phyloP scores from a whole-genome alignment of 2,113 vertebrate genomes.

The Clinocottus analis region DNA sequence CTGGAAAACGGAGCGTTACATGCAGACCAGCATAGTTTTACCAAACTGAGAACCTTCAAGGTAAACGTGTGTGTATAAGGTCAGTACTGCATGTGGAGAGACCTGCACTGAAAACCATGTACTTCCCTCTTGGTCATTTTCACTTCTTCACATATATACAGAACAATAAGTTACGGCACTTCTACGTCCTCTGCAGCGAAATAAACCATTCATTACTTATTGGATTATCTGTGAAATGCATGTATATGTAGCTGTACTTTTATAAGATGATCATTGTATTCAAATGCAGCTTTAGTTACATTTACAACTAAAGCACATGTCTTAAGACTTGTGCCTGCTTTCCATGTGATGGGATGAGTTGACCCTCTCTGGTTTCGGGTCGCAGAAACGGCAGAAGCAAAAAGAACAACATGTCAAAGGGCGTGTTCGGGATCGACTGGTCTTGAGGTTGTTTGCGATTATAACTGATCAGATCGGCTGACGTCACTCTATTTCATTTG shows the following conservation, averaged over 20 bases:
- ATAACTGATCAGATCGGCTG: constrained; percentile 3
- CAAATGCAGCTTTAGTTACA: neutral
- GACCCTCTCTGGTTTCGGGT: neutral
- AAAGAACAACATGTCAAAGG: too few relatives aligned
- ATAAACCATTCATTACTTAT: neutral
- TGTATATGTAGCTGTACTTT: neutral
- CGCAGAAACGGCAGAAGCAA: neutral
- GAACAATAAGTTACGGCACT: neutral
- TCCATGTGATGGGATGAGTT: neutral
- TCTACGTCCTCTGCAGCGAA: neutral
- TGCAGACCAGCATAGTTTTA: neutral
- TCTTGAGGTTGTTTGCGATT: neutral
- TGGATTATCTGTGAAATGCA: neutral
- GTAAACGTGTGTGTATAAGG: neutral
- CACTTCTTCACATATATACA: neutral
- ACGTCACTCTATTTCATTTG: neutral
- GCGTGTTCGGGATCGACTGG: neutral
- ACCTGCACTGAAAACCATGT: neutral
- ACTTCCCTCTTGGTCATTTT: neutral
- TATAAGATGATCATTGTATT: neutral
- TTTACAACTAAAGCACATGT: neutral
- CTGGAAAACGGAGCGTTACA: neutral
- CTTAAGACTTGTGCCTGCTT: neutral
- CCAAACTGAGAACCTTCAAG: neutral
- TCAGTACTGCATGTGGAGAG: neutral